Base-by-base conservation (phyloP, 2,888 invertebrate species). In the Calameuta pallipes region DNA sequence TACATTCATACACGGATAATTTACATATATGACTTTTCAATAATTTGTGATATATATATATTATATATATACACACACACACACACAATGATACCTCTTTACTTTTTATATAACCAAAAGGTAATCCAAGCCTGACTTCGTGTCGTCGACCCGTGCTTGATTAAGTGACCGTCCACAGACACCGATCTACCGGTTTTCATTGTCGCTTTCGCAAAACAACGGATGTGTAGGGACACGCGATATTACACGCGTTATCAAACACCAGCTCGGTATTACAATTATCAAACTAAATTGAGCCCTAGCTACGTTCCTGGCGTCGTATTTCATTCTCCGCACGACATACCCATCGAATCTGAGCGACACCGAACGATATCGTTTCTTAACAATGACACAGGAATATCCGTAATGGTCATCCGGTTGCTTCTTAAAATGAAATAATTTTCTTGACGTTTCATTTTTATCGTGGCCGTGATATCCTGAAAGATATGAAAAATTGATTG, bases 211-310 rank as follows among this genome's bases (percentile, higher is more conserved):
- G 34, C 70, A 76, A 82, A 85, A 87, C 85, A 89, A 85, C 88
- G 87, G 88, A 88, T 89, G 87, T 88, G 80, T 86, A 87, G 82
- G 82, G 86, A 86, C 82, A 88, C 82, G 76, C 81, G 87, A 88
- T 87, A 87, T 82, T 81, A 68, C 33, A 75, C 23, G 81, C 83
- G 82, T 85, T 87, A 86, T 86, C 87, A 82, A 78, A 75, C 75
- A 71, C 71, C 56, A 79, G 71, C 80, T 75, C 73, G 82, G 83
- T 86, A 82, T 85, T 85, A 81, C 83, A 82, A 85, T 87, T 88
- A 87, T 84, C 83, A 85, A 87, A 87, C 85, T 80, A 76, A 80
- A 82, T 76, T 41, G 69, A 36, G 9, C 30, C 41, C 56, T 2
- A 1, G 56, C 56, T 23, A 23, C 56, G 56, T 23, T 56, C 15